Conservation (phyloP, 2,888 invertebrate genomes). For the Drosophila kanekoi region DNA sequence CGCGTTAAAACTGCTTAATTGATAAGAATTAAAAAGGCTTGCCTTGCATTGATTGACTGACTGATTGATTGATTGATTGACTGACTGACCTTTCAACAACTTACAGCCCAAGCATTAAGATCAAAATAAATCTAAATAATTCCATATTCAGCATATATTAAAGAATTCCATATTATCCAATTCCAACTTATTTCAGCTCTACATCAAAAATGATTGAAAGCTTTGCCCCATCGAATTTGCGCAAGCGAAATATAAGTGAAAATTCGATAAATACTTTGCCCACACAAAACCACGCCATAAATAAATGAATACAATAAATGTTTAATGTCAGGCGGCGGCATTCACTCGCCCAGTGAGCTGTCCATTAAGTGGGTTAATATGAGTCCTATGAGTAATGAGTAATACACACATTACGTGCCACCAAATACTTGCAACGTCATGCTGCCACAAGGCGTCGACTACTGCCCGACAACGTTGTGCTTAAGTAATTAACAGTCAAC, state of each 20-base stretch:
- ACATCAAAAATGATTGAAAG: too few relatives aligned
- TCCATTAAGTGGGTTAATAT: constrained; percentile 51
- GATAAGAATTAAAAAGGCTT: too few relatives aligned
- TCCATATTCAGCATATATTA: too few relatives aligned
- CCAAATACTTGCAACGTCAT: constrained; percentile 14
- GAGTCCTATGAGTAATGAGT: constrained; percentile 53
- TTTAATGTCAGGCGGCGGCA: constrained; percentile 39
- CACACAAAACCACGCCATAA: not conserved
- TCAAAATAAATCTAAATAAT: too few relatives aligned
- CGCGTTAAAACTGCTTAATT: too few relatives aligned
- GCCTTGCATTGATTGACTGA: too few relatives aligned
- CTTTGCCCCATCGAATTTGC: too few relatives aligned
- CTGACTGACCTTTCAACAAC: too few relatives aligned
- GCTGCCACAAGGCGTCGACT: not conserved
- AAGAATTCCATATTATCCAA: too few relatives aligned
- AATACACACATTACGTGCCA: not conserved
- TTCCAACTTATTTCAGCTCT: too few relatives aligned
- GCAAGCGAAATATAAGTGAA: not conserved
- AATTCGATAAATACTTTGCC: constrained; percentile 2
- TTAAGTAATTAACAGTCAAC: not conserved
- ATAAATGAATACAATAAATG: constrained; percentile 22
- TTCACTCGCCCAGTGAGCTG: constrained; percentile 3
- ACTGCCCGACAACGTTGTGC: not conserved
- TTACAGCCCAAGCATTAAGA: too few relatives aligned
- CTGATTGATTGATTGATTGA: too few relatives aligned